Evolutionary conservation across 1,140 invertebrate genomes (phyloP).

Genomic region (Halesus radiatus): DNA sequence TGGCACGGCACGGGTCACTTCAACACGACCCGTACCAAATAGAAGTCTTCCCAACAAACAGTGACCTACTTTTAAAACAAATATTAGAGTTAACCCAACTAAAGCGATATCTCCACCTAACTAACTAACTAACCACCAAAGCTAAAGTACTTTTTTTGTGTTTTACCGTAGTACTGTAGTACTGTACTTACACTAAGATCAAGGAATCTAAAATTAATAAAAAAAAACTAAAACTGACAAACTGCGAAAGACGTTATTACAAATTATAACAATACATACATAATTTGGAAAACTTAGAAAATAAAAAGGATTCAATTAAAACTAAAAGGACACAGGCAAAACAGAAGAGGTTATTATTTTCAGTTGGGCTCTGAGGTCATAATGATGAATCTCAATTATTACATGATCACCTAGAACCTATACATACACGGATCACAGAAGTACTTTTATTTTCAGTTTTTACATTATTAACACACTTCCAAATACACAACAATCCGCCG

Average conservation of each 20-base stretch:
- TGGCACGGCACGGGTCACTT: too few species aligned
- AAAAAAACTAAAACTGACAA: constrained; percentile 4
- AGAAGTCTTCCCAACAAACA: background rate
- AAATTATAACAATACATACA: background rate
- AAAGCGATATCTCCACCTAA: constrained; percentile 4
- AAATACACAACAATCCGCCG: background rate
- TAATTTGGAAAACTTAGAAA: constrained; percentile 6
- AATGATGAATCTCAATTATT: constrained; percentile 8
- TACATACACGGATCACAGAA: constrained; percentile 31
- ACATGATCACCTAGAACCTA: constrained; percentile 22
- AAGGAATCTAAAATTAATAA: constrained; percentile 17
- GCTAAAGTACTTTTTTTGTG: constrained; percentile 30
- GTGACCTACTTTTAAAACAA: constrained; percentile 14
- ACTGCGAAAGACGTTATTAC: constrained; percentile 1
- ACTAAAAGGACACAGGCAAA: too few species aligned
- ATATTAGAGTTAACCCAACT: constrained; percentile 29
- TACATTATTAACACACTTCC: background rate
- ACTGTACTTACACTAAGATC: constrained; percentile 6
- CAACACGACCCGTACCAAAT: too few species aligned
- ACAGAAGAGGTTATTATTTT: background rate
- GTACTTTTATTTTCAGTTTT: constrained; percentile 13
- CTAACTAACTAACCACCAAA: constrained; percentile 15
- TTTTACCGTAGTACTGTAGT: constrained; percentile 8
- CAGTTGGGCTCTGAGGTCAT: background rate
- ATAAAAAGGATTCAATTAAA: background rate